Conservation (phyloP, 2,113 vertebrate genomes). For the Pavo muticus region DNA sequence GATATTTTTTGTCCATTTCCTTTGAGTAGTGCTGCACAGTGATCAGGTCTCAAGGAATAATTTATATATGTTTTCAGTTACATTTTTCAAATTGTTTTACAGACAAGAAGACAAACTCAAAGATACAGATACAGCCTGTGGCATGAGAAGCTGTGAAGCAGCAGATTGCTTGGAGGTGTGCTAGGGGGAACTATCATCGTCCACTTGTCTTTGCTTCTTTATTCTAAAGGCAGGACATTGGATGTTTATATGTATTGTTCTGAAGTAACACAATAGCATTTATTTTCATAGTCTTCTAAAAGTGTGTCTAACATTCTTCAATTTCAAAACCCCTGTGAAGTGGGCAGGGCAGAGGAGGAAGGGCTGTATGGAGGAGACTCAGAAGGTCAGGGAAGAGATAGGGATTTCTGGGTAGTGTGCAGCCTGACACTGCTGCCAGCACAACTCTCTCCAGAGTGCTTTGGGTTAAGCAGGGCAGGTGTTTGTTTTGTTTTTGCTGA, state of each 20-base stretch:
- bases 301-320: not conserved
- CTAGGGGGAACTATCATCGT: not conserved
- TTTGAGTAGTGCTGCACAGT: not conserved
- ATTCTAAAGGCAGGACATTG: not conserved
- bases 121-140: not conserved
- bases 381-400: not conserved
- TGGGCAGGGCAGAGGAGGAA: not conserved
- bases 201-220: not conserved
- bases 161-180: not conserved
- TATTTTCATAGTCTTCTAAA: not conserved
- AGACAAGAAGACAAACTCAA: not conserved
- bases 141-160: not conserved
- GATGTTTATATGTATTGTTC: not conserved
- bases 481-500: not conserved
- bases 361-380: not conserved
- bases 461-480: not conserved
- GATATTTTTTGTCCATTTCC: not conserved
- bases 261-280: not conserved
- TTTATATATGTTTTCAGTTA: not conserved
- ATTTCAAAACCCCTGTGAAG: not conserved
- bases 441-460: not conserved
- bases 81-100: not conserved
- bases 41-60: not conserved
- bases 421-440: not conserved
- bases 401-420: not conserved